Percentiles rank a stretch among this genome's conserved stretches.
These are phyloP conservation scores for Athrips mouffetella DNA, from an alignment of 2,888 invertebrate genomes.

Conservation along the genomic window DNA sequence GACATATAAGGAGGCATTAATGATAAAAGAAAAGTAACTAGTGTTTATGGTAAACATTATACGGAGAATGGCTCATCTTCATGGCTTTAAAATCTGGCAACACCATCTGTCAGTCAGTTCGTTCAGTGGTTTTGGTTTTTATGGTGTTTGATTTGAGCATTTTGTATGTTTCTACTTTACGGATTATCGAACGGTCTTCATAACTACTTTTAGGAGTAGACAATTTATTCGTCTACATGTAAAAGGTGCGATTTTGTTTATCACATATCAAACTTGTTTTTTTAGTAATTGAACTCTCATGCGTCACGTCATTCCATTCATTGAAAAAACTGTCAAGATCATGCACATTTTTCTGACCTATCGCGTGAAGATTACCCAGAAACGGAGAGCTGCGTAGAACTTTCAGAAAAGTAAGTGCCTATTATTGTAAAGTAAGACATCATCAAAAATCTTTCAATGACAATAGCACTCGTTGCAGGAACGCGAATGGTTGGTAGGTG, in stretches of 20 bases:
- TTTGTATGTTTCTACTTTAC: not conserved
- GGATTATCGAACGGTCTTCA: not conserved
- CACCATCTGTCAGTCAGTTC: not conserved
- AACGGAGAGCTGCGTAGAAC: not conserved
- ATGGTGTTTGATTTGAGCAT: not conserved
- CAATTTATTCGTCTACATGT: not conserved
- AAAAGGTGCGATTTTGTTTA: not conserved
- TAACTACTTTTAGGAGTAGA: not conserved
- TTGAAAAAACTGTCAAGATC: constrained; percentile 42
- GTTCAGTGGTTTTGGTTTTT: not conserved
- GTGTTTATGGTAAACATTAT: too few relatives aligned
- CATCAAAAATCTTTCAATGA: not conserved
- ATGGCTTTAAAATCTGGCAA: not conserved
- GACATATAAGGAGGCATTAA: too few relatives aligned
- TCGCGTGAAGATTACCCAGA: constrained; percentile 18
- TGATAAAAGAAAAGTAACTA: too few relatives aligned
- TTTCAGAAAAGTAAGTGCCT: not conserved
- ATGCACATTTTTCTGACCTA: constrained; percentile 35
- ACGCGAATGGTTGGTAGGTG: not conserved
- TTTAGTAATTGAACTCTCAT: constrained; percentile 1
- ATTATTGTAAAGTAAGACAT: not conserved
- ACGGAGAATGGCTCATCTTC: too few relatives aligned
- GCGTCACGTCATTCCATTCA: constrained; percentile 37
- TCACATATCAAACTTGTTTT: not conserved
- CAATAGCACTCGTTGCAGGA: not conserved